phyloP scores from a whole-genome alignment of 2,113 vertebrate species.

The Cathartes aura region DNA sequence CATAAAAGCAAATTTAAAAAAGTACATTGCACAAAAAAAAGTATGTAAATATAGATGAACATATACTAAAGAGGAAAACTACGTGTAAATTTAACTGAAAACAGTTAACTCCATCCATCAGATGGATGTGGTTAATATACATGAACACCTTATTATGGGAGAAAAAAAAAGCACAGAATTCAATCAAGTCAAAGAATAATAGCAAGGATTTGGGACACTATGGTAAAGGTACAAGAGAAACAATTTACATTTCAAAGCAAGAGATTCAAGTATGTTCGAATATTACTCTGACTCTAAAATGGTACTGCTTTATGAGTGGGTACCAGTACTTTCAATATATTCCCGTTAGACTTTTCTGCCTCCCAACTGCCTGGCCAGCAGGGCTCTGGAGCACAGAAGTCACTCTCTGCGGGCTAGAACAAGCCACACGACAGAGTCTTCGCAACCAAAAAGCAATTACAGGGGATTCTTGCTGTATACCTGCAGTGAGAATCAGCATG shows the following conservation, averaged over 20 bases:
- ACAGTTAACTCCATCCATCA: neutral
- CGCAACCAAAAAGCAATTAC: conserved; percentile 9
- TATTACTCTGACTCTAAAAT: neutral
- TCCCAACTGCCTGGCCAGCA: neutral
- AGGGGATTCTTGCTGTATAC: neutral
- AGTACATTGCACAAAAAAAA: neutral
- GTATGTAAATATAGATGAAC: neutral
- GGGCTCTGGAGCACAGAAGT: neutral
- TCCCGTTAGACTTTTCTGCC: neutral
- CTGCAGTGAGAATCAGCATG: neutral
- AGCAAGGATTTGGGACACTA: neutral
- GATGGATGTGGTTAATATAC: neutral
- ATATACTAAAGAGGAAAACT: neutral
- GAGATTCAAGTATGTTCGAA: neutral
- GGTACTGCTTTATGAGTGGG: neutral
- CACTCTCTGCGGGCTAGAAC: neutral
- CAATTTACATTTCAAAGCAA: neutral
- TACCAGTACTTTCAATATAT: neutral
- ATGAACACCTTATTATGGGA: neutral
- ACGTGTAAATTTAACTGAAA: neutral
- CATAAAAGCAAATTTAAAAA: neutral
- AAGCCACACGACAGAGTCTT: neutral
- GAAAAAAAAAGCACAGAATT: neutral
- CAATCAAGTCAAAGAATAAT: neutral
- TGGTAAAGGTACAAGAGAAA: neutral